These are phyloP conservation scores for Dallia pectoralis DNA, from an alignment of 2,797 vertebrate genomes.

Conservation along the genomic window DNA sequence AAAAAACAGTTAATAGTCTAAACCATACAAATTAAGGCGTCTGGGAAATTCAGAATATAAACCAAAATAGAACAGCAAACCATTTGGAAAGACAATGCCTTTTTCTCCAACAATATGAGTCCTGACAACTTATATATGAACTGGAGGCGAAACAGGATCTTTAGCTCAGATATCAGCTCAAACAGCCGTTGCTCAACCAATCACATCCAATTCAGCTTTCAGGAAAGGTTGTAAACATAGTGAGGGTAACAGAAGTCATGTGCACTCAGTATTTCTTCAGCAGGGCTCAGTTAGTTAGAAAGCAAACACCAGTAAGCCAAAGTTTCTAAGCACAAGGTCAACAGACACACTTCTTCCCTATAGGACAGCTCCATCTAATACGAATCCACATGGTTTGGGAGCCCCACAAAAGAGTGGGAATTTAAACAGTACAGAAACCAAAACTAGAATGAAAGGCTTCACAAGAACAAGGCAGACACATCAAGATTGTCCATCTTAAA, in stretches of 20 bases:
- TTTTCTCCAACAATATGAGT: too few species aligned
- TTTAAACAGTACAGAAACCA: not conserved
- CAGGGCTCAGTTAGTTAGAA: not conserved
- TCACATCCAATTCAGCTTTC: not conserved
- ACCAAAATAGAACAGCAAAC: too few species aligned
- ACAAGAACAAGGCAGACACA: not conserved
- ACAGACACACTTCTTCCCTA: not conserved
- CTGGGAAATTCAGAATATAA: too few species aligned
- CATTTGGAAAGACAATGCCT: too few species aligned
- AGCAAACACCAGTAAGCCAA: slow-evolving; percentile 1
- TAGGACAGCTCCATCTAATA: not conserved
- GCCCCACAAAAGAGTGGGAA: not conserved
- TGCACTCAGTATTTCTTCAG: not conserved
- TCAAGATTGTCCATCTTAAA: not conserved
- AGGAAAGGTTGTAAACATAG: not conserved
- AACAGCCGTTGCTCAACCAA: not conserved
- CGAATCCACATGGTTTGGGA: not conserved
- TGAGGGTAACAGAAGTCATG: not conserved
- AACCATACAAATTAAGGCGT: too few species aligned
- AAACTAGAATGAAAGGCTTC: not conserved
- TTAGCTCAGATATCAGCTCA: too few species aligned
- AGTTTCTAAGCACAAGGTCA: not conserved
- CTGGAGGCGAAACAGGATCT: too few species aligned
- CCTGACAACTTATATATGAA: too few species aligned
- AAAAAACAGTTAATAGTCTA: too few species aligned